phyloP scores from a whole-genome alignment of 2,888 invertebrate species.

The Portevinia maculata region DNA sequence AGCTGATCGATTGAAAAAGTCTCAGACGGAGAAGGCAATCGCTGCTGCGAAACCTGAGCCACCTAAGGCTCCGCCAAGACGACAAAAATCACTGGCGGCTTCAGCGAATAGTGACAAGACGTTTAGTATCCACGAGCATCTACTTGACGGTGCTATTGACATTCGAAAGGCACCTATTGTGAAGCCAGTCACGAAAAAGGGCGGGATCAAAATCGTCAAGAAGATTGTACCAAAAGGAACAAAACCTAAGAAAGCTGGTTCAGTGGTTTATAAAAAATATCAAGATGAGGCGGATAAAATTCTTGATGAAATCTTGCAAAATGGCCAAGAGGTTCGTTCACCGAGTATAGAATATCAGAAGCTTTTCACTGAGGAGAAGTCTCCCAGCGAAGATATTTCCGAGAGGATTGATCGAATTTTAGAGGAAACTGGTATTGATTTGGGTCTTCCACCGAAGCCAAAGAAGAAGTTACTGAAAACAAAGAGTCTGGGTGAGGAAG shows the following conservation, averaged over 20 bases:
- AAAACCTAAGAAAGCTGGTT: slow-evolving; percentile 75
- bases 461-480: slow-evolving; percentile 78
- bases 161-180: slow-evolving; percentile 77
- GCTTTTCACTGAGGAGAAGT: slow-evolving; percentile 81
- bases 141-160: slow-evolving; percentile 82
- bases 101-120: slow-evolving; percentile 63
- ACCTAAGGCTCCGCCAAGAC: slow-evolving; percentile 75
- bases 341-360: slow-evolving; percentile 81
- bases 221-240: slow-evolving; percentile 80
- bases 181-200: slow-evolving; percentile 76
- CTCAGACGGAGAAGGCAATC: slow-evolving; percentile 77
- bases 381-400: slow-evolving; percentile 81
- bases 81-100: slow-evolving; percentile 75
- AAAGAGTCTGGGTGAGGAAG: slow-evolving; percentile 79
- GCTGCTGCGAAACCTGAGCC: slow-evolving; percentile 28
- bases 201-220: slow-evolving; percentile 79
- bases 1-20: slow-evolving; percentile 79
- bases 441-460: slow-evolving; percentile 77
- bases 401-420: slow-evolving; percentile 81
- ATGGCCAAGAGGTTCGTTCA: slow-evolving; percentile 77
- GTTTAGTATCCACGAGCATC: slow-evolving; percentile 81
- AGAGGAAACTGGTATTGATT: slow-evolving; percentile 79
- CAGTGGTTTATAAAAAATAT: slow-evolving; percentile 7
- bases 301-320: slow-evolving; percentile 80
- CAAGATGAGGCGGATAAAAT: slow-evolving; percentile 79